phyloP scores from a whole-genome alignment of 2,888 invertebrate species.

The Escarpia spicata region DNA sequence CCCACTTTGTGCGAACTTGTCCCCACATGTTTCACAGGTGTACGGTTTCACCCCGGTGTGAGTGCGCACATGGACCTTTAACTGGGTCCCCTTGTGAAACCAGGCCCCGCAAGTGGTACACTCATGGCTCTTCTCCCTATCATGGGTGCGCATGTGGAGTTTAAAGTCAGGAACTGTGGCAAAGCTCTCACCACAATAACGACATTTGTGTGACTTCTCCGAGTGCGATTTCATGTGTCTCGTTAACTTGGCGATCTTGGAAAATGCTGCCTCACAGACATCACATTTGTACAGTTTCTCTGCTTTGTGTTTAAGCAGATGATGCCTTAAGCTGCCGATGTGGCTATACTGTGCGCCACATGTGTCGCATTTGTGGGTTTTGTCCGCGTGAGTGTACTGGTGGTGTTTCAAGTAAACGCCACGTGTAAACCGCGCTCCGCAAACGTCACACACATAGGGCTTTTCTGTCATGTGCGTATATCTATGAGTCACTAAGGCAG shows the following conservation, averaged over 20 bases:
- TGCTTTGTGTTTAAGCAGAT: neutral
- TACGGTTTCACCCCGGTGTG: too few species aligned
- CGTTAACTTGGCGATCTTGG: neutral
- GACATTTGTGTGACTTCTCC: neutral
- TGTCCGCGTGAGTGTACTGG: neutral
- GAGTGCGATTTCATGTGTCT: neutral
- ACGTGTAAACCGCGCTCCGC: neutral
- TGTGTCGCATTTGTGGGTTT: neutral
- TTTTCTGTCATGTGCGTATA: neutral
- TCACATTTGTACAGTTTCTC: neutral
- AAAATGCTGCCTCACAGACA: neutral
- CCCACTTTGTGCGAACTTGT: too few species aligned
- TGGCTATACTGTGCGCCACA: neutral
- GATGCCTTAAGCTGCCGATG: neutral
- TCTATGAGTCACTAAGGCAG: neutral
- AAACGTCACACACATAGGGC: neutral
- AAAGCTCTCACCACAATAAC: neutral
- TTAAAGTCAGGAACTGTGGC: neutral
- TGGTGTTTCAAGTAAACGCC: neutral
- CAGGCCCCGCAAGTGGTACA: too few species aligned
- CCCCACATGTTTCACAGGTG: too few species aligned
- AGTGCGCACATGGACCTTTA: too few species aligned
- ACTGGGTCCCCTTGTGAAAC: too few species aligned
- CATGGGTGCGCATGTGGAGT: neutral
- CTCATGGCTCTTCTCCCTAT: too few species aligned